Evolutionary conservation across 30 jellyfish, hydroid and myxozoan species (phyloP), one percentile per base, ranked within the genome.

Genomic region (Clytia hemisphaerica): DNA sequence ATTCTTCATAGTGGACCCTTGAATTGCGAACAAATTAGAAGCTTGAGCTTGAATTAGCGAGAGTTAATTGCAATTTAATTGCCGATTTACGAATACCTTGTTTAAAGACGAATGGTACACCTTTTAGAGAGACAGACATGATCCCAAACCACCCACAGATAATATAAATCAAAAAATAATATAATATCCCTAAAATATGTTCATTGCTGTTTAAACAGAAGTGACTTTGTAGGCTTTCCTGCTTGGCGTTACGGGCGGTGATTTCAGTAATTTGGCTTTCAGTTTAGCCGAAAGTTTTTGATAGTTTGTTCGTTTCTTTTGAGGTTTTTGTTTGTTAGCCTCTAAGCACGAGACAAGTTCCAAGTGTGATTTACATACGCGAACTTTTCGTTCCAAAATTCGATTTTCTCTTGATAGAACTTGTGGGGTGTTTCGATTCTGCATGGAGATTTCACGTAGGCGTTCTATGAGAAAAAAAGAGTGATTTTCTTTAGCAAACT

Each of bases 301-400:
- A 33, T 57, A 57, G 14, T 37, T 37, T 22, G 19, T 57, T 57
- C 30, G 25, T 45, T 57, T 57, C 16, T 57, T 57, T n/a, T 37
- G 70, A 21, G 70, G 30, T 3, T 15, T 22, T 0, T 37, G 4
- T 5, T 37, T 37, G 5, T 37, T 57, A 21, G 0, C 48, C 7
- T 84, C 95, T 42, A 84, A 78, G 40, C 89, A 76, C 6, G 93
- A 76, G 61, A 88, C 97, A 7, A 88, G 68, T 36, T 78, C 93
- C 57, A 88, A 46, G 51, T 88, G 97, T 10, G 88, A 72, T 50
- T 88, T 88, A 88, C 97, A 88, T 49, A 88, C 94, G 37, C 74
- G 78, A 19, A 88, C 84, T 53, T 88, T 88, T 30, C 94, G 79
- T 72, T 78, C 78, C 33, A 88, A 73, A 33, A 88, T 88, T 30